Conservation (phyloP, 35 echinoderm and acorn worm species). For the Lytechinus pictus region DNA sequence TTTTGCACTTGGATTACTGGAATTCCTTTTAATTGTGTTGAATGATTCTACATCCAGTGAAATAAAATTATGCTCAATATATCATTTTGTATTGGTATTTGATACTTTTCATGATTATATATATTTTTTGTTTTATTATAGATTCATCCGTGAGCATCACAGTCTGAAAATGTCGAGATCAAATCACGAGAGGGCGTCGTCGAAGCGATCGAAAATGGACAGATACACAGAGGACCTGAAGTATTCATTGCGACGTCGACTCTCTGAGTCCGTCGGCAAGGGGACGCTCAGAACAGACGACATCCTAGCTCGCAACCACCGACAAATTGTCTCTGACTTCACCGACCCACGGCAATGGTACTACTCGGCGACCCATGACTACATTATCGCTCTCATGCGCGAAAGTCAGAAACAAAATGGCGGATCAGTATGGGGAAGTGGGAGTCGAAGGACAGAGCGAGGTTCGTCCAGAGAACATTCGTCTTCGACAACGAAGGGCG, state of each 20-base stretch:
- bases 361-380: slow-evolving; percentile 42
- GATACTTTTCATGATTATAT: too few relatives aligned
- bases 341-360: slow-evolving; percentile 47
- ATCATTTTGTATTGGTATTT: too few relatives aligned
- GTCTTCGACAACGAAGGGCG: neutral
- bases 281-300: neutral
- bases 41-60: too few relatives aligned
- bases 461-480: neutral
- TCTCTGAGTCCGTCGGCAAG: neutral
- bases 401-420: slow-evolving; percentile 45
- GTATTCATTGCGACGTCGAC: slow-evolving; percentile 9
- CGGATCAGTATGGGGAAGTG: neutral
- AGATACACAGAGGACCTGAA: slow-evolving; percentile 25
- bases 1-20: too few relatives aligned
- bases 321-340: slow-evolving; percentile 47
- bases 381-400: slow-evolving; percentile 23
- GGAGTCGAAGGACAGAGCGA: neutral
- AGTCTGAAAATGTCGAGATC: neutral
- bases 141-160: neutral
- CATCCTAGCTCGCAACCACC: slow-evolving; percentile 29
- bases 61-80: too few relatives aligned
- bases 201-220: slow-evolving; percentile 25
- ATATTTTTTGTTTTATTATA: too few relatives aligned
- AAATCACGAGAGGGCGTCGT: neutral
- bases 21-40: too few relatives aligned